Base-by-base conservation (phyloP, 2,797 vertebrate genomes). In the Lutra lutra region DNA sequence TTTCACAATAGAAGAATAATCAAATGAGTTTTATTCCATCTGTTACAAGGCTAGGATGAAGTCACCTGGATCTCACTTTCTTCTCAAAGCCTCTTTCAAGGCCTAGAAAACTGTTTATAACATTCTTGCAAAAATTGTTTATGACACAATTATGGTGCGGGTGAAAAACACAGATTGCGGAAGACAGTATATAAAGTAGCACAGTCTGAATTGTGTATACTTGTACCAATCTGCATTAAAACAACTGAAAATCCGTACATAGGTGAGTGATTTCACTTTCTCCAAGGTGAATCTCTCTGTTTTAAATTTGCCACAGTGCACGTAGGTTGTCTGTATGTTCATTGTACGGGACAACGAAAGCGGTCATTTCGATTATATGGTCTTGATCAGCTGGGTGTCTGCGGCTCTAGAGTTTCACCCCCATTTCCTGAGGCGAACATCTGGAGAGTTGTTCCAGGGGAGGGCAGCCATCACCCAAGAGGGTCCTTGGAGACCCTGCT, bases 391-490 rank as follows among this genome's bases (percentile, higher is more conserved):
- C 5, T 43, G 23, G 32, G 23, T 18, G 40, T 66, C 51, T 17
- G 0, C 1, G 29, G 11, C 18, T 29, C 46, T 15, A 9, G 15
- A 9, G 15, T 15, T 29, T 32, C 12, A 17, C 17, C 21, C 2
- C 20, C 29, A 8, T 3, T 35, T 27, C 29, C 66, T 11, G 29
- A 21, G 1, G 9, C 14, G 3, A n/a, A 21, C 11, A 18, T 7
- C 73, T 43, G 20, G 29, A 60, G 32, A 48, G 15, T 5, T 4
- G 3, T 11, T 85, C 7, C 0, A 32, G 25, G 29, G 27, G 40
- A 21, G 11, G 38, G 18, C 0, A 0, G 10, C 38, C 5, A 0
- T 23, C 20, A 62, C 68, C 29, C 2, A 38, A 27, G 60, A 78
- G 3, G 35, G 35, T 43, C 27, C 20, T 3, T 38, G 40, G 29